Evolutionary conservation across 1,140 invertebrate species (phyloP).

Genomic region (Dryas iulia): DNA sequence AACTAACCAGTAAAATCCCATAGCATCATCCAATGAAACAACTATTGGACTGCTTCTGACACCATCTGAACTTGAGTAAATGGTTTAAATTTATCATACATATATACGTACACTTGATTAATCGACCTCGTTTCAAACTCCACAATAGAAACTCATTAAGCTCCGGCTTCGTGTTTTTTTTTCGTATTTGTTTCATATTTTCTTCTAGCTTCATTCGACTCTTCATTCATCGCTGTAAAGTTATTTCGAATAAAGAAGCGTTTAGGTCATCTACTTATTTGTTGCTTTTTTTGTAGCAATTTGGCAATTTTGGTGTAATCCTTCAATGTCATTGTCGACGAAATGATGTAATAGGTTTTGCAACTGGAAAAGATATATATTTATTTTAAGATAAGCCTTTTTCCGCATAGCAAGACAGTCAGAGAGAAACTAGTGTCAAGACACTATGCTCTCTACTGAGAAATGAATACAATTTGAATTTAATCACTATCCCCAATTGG

Average conservation of each 20-base stretch:
- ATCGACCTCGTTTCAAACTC: conserved; percentile 26
- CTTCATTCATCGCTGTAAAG: not conserved
- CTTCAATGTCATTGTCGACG: too few species aligned
- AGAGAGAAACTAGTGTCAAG: too few species aligned
- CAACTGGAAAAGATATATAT: too few species aligned
- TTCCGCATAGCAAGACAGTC: too few species aligned
- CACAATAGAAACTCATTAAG: conserved; percentile 32
- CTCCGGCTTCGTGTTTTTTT: conserved; percentile 8
- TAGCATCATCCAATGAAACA: not conserved
- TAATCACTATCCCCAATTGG: too few species aligned
- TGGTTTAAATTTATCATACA: conserved; percentile 6
- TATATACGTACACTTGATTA: conserved; percentile 18
- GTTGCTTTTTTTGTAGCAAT: too few species aligned
- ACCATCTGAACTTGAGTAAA: conserved; percentile 4
- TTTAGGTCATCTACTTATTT: not conserved
- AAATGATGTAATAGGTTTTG: too few species aligned
- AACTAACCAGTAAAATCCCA: conserved; percentile 35
- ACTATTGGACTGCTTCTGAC: not conserved
- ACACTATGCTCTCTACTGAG: too few species aligned
- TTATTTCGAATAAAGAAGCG: not conserved
- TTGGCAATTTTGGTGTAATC: too few species aligned
- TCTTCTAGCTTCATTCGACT: conserved; percentile 1
- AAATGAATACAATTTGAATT: too few species aligned
- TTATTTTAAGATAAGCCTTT: too few species aligned
- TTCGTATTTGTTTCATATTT: conserved; percentile 8